Percentiles rank a stretch among this genome's conserved stretches.
Evolutionary conservation across 2,888 invertebrate species (phyloP).

Genomic region (Lomographa bimaculata): DNA sequence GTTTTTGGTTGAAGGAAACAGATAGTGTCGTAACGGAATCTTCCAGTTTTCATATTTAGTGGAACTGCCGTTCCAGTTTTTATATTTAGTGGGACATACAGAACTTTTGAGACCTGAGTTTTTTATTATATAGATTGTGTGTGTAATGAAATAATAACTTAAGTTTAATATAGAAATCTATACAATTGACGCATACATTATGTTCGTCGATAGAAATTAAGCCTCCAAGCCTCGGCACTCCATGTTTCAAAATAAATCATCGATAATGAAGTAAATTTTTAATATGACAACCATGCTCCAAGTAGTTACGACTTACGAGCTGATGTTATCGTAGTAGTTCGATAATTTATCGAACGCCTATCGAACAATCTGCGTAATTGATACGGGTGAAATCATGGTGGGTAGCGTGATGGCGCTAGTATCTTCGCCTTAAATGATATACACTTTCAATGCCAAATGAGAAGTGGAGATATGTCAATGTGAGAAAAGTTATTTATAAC

Average conservation of each 20-base stretch:
- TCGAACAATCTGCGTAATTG: slow-evolving; percentile 75
- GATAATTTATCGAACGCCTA: slow-evolving; percentile 71
- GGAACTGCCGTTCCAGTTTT: too few species aligned
- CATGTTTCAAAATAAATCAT: slow-evolving; percentile 61
- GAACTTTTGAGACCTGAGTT: too few species aligned
- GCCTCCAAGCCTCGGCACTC: too few species aligned
- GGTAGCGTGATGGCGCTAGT: slow-evolving; percentile 45
- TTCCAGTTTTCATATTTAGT: too few species aligned
- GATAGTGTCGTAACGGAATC: too few species aligned
- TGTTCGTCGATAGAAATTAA: too few species aligned
- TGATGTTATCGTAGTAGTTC: slow-evolving; percentile 57
- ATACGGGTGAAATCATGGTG: slow-evolving; percentile 61
- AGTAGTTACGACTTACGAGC: slow-evolving; percentile 19
- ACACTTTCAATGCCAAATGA: slow-evolving; percentile 22
- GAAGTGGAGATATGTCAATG: slow-evolving; percentile 5
- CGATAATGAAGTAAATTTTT: slow-evolving; percentile 55
- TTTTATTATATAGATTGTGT: too few species aligned
- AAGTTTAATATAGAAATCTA: too few species aligned
- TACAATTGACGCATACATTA: too few species aligned
- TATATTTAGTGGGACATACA: too few species aligned
- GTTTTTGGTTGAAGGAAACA: background rate
- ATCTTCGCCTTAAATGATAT: slow-evolving; percentile 43
- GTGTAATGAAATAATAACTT: too few species aligned
- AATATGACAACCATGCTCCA: slow-evolving; percentile 47
- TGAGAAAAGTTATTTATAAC: slow-evolving; percentile 6